Percentiles rank a stretch among this genome's conserved stretches.
Conservation (phyloP, 2,888 invertebrate species). For the Mylabris sibirica region DNA sequence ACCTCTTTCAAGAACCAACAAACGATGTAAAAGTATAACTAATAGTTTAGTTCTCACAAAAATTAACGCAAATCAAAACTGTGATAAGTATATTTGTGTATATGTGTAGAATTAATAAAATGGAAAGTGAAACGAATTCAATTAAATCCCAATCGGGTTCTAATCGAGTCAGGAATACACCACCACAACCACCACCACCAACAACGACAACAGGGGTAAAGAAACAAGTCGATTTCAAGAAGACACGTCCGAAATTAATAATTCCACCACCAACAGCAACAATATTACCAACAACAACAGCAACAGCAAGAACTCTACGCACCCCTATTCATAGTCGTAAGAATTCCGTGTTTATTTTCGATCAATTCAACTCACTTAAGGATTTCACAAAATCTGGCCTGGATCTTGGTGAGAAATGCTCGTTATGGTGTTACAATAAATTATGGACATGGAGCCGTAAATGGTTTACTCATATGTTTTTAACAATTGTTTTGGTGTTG, state of each 20-base stretch:
- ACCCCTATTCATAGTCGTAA: slow-evolving; percentile 66
- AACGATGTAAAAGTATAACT: not conserved
- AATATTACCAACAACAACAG: slow-evolving; percentile 30
- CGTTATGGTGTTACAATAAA: slow-evolving; percentile 81
- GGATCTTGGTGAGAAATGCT: slow-evolving; percentile 83
- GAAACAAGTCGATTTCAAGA: slow-evolving; percentile 48
- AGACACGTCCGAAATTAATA: slow-evolving; percentile 48
- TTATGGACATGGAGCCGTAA: slow-evolving; percentile 77
- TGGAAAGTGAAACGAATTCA: slow-evolving; percentile 36
- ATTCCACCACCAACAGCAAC: slow-evolving; percentile 50
- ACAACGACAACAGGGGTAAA: slow-evolving; percentile 21
- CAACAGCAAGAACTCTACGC: slow-evolving; percentile 13
- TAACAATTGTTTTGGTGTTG: slow-evolving; percentile 76
- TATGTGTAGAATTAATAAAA: slow-evolving; percentile 23
- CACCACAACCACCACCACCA: too few species aligned
- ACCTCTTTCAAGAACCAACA: not conserved
- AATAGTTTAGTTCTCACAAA: not conserved
- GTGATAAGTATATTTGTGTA: slow-evolving; percentile 14
- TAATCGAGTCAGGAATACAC: too few species aligned
- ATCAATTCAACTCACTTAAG: slow-evolving; percentile 79
- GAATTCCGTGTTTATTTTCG: slow-evolving; percentile 80
- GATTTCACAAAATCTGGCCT: slow-evolving; percentile 84
- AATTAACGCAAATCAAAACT: slow-evolving; percentile 9
- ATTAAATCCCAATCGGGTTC: slow-evolving; percentile 27
- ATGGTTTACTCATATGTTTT: slow-evolving; percentile 91